Evolutionary conservation across 2,888 invertebrate genomes (phyloP).

Genomic region (Lasius fuliginosus): DNA sequence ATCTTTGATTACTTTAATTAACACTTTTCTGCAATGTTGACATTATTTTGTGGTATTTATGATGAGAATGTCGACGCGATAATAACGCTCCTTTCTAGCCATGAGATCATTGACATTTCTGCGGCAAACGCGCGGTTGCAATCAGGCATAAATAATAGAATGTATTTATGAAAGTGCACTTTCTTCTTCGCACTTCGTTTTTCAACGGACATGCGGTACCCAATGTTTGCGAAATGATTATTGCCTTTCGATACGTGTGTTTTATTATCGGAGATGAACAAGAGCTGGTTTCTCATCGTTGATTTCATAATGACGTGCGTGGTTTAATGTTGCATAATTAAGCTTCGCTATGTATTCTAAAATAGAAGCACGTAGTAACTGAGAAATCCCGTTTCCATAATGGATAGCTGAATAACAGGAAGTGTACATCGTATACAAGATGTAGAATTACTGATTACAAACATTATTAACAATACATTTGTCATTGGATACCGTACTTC

Average conservation of each 20-base stretch:
- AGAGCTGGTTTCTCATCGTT: conserved; percentile 20
- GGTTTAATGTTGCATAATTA: conserved; percentile 31
- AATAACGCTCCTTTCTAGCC: conserved; percentile 62
- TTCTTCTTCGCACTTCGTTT: conserved; percentile 68
- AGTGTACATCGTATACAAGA: background rate
- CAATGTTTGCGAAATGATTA: conserved; percentile 20
- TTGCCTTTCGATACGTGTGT: conserved; percentile 30
- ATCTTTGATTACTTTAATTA: conserved; percentile 15
- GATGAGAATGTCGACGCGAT: conserved; percentile 28
- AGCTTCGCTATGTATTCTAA: background rate
- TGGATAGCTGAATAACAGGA: conserved; percentile 7
- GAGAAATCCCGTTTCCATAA: conserved; percentile 11
- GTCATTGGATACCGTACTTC: background rate
- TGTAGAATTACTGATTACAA: background rate
- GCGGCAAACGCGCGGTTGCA: conserved; percentile 48
- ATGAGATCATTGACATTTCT: conserved; percentile 71
- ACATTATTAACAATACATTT: background rate
- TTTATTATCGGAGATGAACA: conserved; percentile 37
- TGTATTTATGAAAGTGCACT: conserved; percentile 67
- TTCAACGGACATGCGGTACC: conserved; percentile 24
- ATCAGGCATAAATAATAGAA: conserved; percentile 69
- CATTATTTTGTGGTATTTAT: conserved; percentile 23
- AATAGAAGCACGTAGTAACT: conserved; percentile 7
- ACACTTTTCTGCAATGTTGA: conserved; percentile 32
- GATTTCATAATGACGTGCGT: conserved; percentile 6